Conservation (phyloP, 2,113 vertebrate genomes). For the Hippocampus zosterae region DNA sequence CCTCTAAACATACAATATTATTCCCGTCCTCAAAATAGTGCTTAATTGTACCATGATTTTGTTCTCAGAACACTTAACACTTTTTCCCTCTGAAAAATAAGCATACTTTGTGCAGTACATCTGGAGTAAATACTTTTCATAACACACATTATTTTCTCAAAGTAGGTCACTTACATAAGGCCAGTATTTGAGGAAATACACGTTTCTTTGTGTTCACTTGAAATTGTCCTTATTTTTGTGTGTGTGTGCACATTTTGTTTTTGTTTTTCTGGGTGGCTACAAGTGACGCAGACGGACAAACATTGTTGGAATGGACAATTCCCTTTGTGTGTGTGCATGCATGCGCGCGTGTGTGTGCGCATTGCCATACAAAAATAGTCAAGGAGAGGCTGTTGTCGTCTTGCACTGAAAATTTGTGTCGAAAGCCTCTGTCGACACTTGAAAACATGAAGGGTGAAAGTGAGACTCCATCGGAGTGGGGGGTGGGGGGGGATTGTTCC, state of each 20-base stretch:
- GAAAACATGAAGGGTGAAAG: background rate
- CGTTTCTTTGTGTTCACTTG: conserved; percentile 8
- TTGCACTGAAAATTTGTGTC: background rate
- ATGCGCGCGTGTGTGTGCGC: background rate
- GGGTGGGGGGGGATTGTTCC: background rate
- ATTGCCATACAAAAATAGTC: background rate
- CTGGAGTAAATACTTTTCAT: no score
- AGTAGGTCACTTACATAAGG: background rate
- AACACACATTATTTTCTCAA: conserved; percentile 1
- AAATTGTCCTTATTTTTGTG: conserved; percentile 5
- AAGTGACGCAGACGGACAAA: conserved; percentile 20
- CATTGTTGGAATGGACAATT: conserved; percentile 21
- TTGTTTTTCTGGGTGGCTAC: background rate
- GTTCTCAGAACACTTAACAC: background rate
- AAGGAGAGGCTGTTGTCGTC: conserved; percentile 17
- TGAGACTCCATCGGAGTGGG: background rate
- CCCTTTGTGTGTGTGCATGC: background rate
- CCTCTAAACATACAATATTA: background rate
- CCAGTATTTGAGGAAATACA: conserved; percentile 2
- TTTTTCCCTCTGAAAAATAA: background rate
- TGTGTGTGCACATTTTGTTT: background rate
- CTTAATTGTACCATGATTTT: background rate
- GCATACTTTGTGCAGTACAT: background rate
- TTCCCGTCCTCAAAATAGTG: no score
- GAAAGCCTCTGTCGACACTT: background rate